Conservation (phyloP, 2,888 invertebrate species). For the Lobophora halterata region DNA sequence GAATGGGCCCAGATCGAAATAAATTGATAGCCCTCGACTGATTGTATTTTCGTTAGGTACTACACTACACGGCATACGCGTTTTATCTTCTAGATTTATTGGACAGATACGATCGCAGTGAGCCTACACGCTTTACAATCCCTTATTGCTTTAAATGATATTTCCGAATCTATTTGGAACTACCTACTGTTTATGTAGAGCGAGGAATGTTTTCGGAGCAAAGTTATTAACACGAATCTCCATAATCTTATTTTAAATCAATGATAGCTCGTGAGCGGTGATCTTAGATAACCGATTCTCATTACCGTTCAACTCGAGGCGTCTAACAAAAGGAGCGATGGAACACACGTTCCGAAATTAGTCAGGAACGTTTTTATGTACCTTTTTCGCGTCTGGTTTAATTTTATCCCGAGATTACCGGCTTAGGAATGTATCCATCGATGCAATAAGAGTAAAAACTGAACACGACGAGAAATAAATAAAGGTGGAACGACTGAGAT, state of each 20-base stretch:
- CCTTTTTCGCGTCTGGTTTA: conserved; percentile 80
- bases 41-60: conserved; percentile 50
- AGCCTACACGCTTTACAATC: conserved; percentile 42
- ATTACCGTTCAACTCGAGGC: conserved; percentile 19
- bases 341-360: conserved; percentile 77
- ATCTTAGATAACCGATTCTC: conserved; percentile 36
- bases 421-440: conserved; percentile 78
- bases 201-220: conserved; percentile 1
- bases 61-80: conserved; percentile 37
- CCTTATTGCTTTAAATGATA: conserved; percentile 13
- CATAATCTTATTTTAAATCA: conserved; percentile 6
- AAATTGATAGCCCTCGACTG: conserved; percentile 45
- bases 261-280: conserved; percentile 31
- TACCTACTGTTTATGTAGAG: conserved; percentile 6
- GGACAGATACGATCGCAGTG: conserved; percentile 68
- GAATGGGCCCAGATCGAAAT: conserved; percentile 43
- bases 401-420: conserved; percentile 80
- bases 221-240: conserved; percentile 11
- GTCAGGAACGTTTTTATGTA: conserved; percentile 72
- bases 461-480: conserved; percentile 76
- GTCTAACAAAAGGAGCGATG: conserved; percentile 44
- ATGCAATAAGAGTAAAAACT: conserved; percentile 74
- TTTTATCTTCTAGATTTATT: conserved; percentile 75
- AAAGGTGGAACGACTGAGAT: conserved; percentile 73
- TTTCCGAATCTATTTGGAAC: conserved; percentile 10